Base-by-base conservation (phyloP, 2,888 invertebrate genomes). In the Neria commutata region DNA sequence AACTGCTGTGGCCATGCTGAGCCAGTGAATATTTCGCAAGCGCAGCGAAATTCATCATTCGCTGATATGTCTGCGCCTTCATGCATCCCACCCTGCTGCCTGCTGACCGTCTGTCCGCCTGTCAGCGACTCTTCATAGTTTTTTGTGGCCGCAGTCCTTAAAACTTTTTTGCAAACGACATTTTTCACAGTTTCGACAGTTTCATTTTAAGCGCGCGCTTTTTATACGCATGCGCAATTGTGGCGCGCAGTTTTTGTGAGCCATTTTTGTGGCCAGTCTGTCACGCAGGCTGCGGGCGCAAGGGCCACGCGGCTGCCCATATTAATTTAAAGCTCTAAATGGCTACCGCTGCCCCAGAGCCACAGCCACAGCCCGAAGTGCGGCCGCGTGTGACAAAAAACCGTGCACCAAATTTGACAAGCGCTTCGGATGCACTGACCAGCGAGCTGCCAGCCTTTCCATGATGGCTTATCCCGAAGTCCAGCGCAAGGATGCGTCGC, bases 41-140 rank as follows among this genome's bases (percentile, higher is more conserved):
- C n/a, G n/a, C 66, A 65, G 71, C 69, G 76, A 72, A 73, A 76
- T 76, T 75, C 76, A 74, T 76, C 77, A 76, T 75, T 72, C 77
- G 76, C 71, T 73, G 76, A 74, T 74, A 75, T 68, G 61, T 46
- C 58, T 56, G 42, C 19, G 23, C 37, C 33, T 21, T 19, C 25
- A n/a, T n/a, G n/a, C n/a, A n/a, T n/a, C n/a, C 17, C 54, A 42
- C 29, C 29, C 29, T 29, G 29, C 11, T 11, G 29, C 29, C 29
- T 11, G 29, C 6, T 29, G 6, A 8, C 29, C 29, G 6, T 29
- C 29, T 11, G 29, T 8, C 6, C 29, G 29, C 11, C 29, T 29
- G 29, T 29, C 42, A 19, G 42, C 37, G 53, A 60, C 66, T 65
- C 67, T 67, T 70, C 65, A 66, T 71, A 63, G 69, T 72, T 63